Base-by-base conservation (phyloP, 2,888 invertebrate species). In the Drosophila nr. perissopoda region DNA sequence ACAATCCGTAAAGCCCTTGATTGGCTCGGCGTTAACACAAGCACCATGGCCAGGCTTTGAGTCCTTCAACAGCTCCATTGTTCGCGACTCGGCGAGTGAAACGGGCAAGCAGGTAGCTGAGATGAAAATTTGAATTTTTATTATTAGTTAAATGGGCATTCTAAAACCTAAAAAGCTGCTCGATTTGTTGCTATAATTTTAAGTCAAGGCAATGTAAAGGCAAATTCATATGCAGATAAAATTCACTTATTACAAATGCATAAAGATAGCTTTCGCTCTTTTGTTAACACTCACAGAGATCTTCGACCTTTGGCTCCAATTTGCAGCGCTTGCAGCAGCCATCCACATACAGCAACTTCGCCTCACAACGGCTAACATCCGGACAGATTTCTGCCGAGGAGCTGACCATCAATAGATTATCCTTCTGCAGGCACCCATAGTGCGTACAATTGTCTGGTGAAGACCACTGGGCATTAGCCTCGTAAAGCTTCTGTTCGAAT, bases 281-380 rank as follows among this genome's bases (percentile, higher is more conserved):
- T 2, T 0, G 6, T 11, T 21, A 1, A 2, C 8, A 80, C 91
- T 81, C 54, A 92, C 91, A 80, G 62, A 78, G 71, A 48, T 87
- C 78, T 66, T 87, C 83, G 6, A 94, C 84, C 11, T 92, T 83
- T 0, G 94, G 90, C 2, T 94, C 94, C 31, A 94, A 87, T 73
- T 94, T 95, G 90, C 97, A 97, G 54, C 94, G 92, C 36, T 94
- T 93, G 83, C 97, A 97, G 91, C 97, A 97, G 57, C 95, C 95
- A 33, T 95, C 95, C 18, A 93, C 92, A 82, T 95, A 94, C 71
- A 95, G 91, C 29, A 94, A 93, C 0, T 94, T 92, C 0, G 65
- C 42, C 0, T 94, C 93, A 87, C 97, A 97, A 51, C 92, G 89
- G 0, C 94, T 93, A 36, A 96, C 91, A 91, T 95, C 94, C 1